These are phyloP conservation scores for Hecatera dysodea DNA, from an alignment of 2,888 invertebrate species.

Conservation along the genomic window DNA sequence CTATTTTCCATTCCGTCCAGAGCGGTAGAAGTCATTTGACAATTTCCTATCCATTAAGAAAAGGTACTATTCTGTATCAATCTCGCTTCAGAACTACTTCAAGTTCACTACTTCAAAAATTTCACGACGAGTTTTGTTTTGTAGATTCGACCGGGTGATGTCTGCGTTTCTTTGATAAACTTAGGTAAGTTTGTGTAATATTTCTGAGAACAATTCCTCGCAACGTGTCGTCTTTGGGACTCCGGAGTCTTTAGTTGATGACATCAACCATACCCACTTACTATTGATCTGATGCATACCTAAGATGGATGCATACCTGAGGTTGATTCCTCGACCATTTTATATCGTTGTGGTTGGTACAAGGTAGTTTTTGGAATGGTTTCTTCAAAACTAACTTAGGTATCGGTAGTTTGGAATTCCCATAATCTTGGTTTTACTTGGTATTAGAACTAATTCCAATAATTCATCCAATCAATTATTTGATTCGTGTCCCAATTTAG, in stretches of 20 bases:
- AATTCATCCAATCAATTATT: background rate
- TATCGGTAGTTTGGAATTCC: background rate
- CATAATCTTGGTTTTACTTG: background rate
- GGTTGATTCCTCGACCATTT: background rate
- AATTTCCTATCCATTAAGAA: too few relatives aligned
- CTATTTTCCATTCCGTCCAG: too few relatives aligned
- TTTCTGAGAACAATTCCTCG: constrained; percentile 3
- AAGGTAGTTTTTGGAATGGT: background rate
- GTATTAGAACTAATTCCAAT: background rate
- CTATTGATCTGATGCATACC: constrained; percentile 6
- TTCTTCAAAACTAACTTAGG: background rate
- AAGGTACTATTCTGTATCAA: too few relatives aligned
- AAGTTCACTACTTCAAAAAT: too few relatives aligned
- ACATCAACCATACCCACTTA: constrained; percentile 26
- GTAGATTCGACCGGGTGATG: background rate
- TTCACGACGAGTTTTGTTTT: too few relatives aligned
- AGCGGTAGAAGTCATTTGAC: too few relatives aligned
- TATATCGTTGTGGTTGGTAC: constrained; percentile 14
- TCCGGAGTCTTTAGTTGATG: constrained; percentile 12
- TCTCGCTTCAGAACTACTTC: too few relatives aligned
- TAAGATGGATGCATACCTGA: background rate
- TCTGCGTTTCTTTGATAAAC: background rate
- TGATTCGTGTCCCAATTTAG: background rate
- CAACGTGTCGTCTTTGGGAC: background rate
- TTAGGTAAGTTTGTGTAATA: background rate